Percentiles rank a stretch among this genome's conserved stretches.
phyloP scores from a whole-genome alignment of 2,113 vertebrate genomes.

The Aptenodytes forsteri region DNA sequence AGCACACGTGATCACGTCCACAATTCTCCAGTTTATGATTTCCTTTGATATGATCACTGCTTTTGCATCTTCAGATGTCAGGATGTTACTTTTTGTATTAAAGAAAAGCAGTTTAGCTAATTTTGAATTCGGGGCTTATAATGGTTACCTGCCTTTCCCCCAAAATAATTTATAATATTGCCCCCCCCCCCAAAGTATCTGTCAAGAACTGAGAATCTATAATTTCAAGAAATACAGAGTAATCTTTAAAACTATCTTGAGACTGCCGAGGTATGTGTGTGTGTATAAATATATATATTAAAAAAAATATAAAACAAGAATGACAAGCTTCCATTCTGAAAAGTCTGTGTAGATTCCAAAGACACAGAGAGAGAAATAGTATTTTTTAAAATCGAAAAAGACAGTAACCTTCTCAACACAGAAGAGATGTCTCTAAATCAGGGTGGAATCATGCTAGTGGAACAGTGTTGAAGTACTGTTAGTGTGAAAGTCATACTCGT shows the following conservation, averaged over 20 bases:
- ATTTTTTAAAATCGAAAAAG: neutral
- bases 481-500: neutral
- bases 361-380: neutral
- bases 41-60: neutral
- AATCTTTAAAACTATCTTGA: neutral
- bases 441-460: neutral
- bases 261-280: neutral
- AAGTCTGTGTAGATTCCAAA: neutral
- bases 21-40: neutral
- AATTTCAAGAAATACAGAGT: neutral
- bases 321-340: neutral
- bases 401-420: neutral
- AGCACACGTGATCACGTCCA: neutral
- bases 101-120: neutral
- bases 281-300: accelerated
- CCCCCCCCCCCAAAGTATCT: accelerated
- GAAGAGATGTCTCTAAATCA: neutral
- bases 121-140: neutral
- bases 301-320: neutral
- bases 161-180: neutral
- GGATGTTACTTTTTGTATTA: neutral
- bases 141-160: neutral
- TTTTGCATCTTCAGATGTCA: neutral
- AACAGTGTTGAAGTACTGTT: neutral
- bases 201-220: neutral